phyloP scores from a whole-genome alignment of 2,797 vertebrate species.

The Ciconia nigra region DNA sequence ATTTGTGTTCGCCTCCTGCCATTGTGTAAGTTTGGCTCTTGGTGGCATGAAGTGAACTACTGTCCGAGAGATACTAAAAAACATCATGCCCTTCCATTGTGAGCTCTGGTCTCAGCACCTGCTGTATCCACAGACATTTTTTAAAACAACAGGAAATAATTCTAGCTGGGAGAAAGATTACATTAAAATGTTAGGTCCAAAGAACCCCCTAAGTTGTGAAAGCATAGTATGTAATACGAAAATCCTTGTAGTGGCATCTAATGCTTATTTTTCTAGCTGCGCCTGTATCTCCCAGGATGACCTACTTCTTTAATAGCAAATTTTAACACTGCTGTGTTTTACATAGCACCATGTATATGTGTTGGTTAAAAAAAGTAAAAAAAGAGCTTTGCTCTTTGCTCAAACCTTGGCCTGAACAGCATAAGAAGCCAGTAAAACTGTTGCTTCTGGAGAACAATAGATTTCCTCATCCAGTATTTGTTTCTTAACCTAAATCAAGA shows the following conservation, averaged over 20 bases:
- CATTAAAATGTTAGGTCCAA: not conserved
- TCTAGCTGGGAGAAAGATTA: not conserved
- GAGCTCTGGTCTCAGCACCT: not conserved
- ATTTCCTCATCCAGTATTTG: conserved; percentile 95
- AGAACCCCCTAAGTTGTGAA: not conserved
- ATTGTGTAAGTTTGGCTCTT: accelerated
- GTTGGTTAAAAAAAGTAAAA: not conserved
- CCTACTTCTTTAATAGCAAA: not conserved
- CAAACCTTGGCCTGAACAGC: conserved; percentile 93
- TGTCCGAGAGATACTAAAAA: not conserved
- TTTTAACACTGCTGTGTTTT: not conserved
- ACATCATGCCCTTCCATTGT: not conserved
- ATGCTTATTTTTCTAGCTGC: not conserved
- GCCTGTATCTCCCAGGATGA: not conserved
- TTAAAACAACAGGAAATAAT: not conserved
- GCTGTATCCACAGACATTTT: not conserved
- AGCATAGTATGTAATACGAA: not conserved
- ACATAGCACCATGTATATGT: not conserved
- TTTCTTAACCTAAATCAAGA: conserved; percentile 86
- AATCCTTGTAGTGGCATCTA: not conserved
- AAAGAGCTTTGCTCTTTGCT: not conserved
- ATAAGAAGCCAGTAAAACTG: conserved; percentile 90
- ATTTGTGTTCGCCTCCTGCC: not conserved
- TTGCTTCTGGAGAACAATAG: conserved; percentile 92
- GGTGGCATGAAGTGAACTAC: not conserved